Percentiles rank a stretch among this genome's conserved stretches.
Conservation (phyloP, 2,888 invertebrate species). For the Lymantria monacha region DNA sequence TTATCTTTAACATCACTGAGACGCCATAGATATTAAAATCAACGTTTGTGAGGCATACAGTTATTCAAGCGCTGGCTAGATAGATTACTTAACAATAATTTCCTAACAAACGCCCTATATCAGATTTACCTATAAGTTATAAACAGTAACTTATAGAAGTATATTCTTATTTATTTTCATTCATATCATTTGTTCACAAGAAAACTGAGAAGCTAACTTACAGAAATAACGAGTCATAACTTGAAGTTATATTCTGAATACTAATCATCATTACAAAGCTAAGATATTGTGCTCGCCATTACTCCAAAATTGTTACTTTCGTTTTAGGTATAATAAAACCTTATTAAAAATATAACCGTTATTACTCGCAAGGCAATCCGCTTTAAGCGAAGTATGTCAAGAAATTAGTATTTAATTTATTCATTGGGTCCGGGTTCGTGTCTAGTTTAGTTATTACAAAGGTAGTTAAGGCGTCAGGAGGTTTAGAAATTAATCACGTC, state of each 20-base stretch:
- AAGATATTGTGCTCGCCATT: background rate
- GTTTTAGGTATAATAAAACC: conserved; percentile 29
- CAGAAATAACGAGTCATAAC: background rate
- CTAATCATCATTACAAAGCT: too few species aligned
- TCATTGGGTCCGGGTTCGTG: conserved; percentile 68
- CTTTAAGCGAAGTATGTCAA: conserved; percentile 73
- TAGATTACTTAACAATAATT: too few species aligned
- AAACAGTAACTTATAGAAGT: too few species aligned
- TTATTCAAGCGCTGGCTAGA: too few species aligned
- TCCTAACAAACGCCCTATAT: too few species aligned
- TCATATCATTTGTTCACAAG: too few species aligned
- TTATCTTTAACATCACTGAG: too few species aligned
- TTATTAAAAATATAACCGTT: conserved; percentile 58
- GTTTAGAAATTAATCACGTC: conserved; percentile 58
- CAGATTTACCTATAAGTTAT: too few species aligned
- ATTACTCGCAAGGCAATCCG: conserved; percentile 73
- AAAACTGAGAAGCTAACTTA: too few species aligned
- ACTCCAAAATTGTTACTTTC: conserved; percentile 32
- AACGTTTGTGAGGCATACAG: too few species aligned
- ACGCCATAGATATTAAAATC: too few species aligned
- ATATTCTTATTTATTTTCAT: too few species aligned
- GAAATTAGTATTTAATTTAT: conserved; percentile 78
- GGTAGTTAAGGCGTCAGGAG: conserved; percentile 53
- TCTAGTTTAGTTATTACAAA: conserved; percentile 64
- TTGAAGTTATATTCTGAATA: background rate